Base-by-base conservation (phyloP, 2,113 vertebrate species). In the Alouatta palliata region DNA sequence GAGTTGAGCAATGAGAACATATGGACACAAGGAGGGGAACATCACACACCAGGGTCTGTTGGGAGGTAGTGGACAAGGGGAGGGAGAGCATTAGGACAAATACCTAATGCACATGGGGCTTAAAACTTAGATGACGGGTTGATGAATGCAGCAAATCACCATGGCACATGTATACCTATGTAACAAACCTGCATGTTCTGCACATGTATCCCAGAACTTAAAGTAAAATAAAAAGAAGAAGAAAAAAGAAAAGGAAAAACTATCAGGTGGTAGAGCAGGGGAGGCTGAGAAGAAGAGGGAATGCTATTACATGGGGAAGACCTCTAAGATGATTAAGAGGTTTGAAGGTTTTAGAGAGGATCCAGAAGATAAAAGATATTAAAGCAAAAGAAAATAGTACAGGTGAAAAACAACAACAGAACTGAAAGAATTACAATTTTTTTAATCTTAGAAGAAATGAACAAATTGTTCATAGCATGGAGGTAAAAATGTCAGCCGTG, bases 261-360 rank as follows among this genome's bases (percentile, higher is more conserved):
- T 52, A 40, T 35, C 94, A 73, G n/a, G 19, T 83, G 8, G 17
- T 83, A 71, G 23, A 47, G 19, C n/a, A 0, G 17, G 6, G 43
- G 10, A 95, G 95, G 8, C 14, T 90, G 68, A 90, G 27, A 94
- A 91, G 71, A 93, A 30, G 45, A 89, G 19, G 8, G 95, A 88
- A 96, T 79, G 40, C 8, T 52, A 32, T 21, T 32, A 52, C 12
- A 9, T 75, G 14, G 81, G 66, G 40, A 88, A 93, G 54, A 93
- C 6, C 11, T 91, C 66, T 86, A 47, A 81, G 35, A 49, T 86
- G n/a, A 82, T 32, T 64, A 20, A 86, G 61, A 95, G 4, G 23
- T 76, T 82, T 52, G 43, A 93, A 94, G 37, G 61, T 73, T 90
- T 91, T 54, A 17, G 49, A 88, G 21, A 82, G 8, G 58, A 82